Percentiles rank a stretch among this genome's conserved stretches.
Evolutionary conservation across 1,140 invertebrate species (phyloP).

Genomic region (Pogonomyrmex barbatus): DNA sequence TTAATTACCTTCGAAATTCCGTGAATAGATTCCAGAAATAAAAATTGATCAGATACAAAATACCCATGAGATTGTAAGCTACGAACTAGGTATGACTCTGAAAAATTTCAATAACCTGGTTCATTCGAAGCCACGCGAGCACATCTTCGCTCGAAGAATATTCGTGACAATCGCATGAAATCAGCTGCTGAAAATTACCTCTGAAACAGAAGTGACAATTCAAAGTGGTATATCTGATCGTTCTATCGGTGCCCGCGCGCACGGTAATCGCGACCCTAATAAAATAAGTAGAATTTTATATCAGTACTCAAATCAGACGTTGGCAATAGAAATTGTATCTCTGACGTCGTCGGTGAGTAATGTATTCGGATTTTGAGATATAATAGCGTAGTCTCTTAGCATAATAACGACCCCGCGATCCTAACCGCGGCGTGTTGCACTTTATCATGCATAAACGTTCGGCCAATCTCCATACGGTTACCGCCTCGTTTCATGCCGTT

Average conservation of each 20-base stretch:
- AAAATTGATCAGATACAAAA: no score
- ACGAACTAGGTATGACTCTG: no score
- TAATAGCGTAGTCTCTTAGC: conserved; percentile 12
- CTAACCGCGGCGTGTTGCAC: background rate
- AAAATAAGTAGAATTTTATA: conserved; percentile 1
- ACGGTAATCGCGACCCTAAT: background rate
- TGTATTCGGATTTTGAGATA: conserved; percentile 13
- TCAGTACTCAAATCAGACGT: background rate
- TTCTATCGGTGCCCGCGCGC: background rate
- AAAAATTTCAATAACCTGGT: background rate
- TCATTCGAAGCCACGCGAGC: background rate
- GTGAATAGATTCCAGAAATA: no score
- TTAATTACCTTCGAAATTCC: no score
- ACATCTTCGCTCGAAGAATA: background rate
- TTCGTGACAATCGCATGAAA: background rate
- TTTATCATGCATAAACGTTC: conserved; percentile 52
- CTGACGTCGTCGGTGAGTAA: background rate
- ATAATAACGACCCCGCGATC: conserved; percentile 12
- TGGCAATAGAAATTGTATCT: background rate
- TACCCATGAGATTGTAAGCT: no score
- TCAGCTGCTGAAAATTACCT: background rate
- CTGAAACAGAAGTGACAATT: background rate
- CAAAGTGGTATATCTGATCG: background rate
- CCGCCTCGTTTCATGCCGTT: conserved; percentile 52
- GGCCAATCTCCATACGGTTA: conserved; percentile 48